Evolutionary conservation across 2,113 vertebrate genomes (phyloP).

Genomic region (Pomatostomus ruficeps): DNA sequence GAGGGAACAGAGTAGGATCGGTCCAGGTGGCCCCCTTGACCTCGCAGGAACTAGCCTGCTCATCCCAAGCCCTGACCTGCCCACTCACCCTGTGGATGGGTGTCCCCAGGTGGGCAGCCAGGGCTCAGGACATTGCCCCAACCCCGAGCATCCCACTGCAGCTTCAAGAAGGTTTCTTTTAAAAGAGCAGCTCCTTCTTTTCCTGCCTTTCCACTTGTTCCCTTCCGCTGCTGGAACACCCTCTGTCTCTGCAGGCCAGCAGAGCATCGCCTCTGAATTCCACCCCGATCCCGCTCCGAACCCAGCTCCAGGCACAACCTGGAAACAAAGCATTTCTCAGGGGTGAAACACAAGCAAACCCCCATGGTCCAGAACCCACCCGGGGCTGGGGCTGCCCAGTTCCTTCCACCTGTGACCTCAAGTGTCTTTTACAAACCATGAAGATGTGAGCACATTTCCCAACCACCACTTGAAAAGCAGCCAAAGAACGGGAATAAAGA

Average conservation of each 20-base stretch:
- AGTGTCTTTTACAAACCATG: neutral
- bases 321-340: neutral
- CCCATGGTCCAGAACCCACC: neutral
- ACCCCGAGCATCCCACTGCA: accelerated
- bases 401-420: neutral
- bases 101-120: neutral
- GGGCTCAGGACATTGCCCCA: neutral
- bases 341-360: neutral
- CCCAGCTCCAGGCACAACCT: neutral
- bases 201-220: neutral
- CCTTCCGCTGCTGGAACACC: neutral
- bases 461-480: neutral
- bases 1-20: neutral
- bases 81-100: accelerated
- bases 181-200: neutral
- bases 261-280: neutral
- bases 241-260: neutral
- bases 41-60: neutral
- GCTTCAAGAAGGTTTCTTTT: neutral
- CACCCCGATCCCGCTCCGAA: accelerated
- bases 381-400: neutral
- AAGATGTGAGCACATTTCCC: neutral
- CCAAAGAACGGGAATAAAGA: neutral
- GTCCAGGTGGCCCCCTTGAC: neutral
- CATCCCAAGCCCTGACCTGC: neutral